Evolutionary conservation across 2,797 vertebrate genomes (phyloP).

Genomic region (Falco biarmicus): DNA sequence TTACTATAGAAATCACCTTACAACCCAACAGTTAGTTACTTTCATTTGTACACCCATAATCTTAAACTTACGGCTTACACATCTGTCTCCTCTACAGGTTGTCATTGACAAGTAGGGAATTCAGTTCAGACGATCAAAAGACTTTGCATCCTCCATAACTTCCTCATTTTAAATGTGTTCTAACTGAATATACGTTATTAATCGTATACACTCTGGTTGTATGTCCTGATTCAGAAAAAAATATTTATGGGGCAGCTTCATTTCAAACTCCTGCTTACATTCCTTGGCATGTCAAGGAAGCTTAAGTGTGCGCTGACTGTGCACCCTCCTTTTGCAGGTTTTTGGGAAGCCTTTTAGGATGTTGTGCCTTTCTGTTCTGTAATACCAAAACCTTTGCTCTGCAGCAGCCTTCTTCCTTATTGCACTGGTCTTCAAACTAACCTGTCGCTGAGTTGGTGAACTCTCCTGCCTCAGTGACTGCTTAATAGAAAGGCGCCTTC

Average conservation of each 20-base stretch:
- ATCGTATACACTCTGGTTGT: not conserved
- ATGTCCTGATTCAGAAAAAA: not conserved
- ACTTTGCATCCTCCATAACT: not conserved
- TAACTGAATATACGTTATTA: not conserved
- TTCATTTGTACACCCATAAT: not conserved
- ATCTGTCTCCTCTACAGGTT: not conserved
- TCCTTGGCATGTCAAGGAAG: not conserved
- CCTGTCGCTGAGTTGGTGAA: not conserved
- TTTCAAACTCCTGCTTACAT: not conserved
- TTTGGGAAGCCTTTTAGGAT: not conserved
- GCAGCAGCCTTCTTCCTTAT: not conserved
- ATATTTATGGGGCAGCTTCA: not conserved
- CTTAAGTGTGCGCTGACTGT: not conserved
- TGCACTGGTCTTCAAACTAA: not conserved
- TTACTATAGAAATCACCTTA: not conserved
- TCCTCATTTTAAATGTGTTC: not conserved
- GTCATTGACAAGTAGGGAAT: not conserved
- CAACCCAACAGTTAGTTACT: not conserved
- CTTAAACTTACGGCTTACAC: not conserved
- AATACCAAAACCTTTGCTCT: not conserved
- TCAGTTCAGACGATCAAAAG: not conserved
- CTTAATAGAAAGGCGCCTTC: not conserved
- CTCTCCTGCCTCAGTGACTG: not conserved
- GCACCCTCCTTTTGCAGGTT: fast-evolving
- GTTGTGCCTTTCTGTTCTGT: not conserved